Conservation (phyloP, 1,140 invertebrate species). For the Elymnias hypermnestra region DNA sequence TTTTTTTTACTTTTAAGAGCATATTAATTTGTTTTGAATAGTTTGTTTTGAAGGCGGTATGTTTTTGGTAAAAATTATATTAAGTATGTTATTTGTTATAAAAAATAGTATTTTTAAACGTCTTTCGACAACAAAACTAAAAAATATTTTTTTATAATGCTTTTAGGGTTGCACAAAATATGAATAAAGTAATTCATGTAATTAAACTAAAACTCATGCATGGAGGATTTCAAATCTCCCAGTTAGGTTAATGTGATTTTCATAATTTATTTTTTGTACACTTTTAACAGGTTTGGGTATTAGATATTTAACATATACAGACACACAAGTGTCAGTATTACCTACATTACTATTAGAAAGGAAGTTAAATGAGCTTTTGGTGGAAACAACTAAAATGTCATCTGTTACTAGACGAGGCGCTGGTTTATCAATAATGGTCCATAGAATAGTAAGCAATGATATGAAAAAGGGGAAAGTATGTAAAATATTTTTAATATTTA, state of each 20-base stretch:
- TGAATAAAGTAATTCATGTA: no score
- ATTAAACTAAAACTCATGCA: no score
- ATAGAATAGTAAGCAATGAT: conserved; percentile 83
- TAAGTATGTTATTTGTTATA: no score
- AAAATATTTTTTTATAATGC: neutral
- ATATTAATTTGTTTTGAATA: no score
- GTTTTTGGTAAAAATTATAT: no score
- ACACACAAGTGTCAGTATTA: conserved; percentile 33
- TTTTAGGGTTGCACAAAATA: neutral
- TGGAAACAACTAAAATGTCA: conserved; percentile 43
- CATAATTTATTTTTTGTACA: no score
- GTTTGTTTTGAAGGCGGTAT: no score
- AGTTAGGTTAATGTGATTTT: conserved; percentile 15
- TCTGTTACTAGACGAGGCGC: conserved; percentile 84
- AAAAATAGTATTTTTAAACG: no score
- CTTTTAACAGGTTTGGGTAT: conserved; percentile 38
- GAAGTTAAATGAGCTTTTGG: conserved; percentile 60
- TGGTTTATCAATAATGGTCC: conserved; percentile 86
- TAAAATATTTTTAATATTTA: conserved; percentile 7
- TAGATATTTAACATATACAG: conserved; percentile 45
- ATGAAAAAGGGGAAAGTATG: conserved; percentile 68
- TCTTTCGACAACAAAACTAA: no score
- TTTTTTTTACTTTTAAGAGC: no score
- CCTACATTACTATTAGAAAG: conserved; percentile 42
- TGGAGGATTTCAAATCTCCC: no score